Evolutionary conservation across 1,140 invertebrate genomes (phyloP).

Genomic region (Solenopsis fugax): DNA sequence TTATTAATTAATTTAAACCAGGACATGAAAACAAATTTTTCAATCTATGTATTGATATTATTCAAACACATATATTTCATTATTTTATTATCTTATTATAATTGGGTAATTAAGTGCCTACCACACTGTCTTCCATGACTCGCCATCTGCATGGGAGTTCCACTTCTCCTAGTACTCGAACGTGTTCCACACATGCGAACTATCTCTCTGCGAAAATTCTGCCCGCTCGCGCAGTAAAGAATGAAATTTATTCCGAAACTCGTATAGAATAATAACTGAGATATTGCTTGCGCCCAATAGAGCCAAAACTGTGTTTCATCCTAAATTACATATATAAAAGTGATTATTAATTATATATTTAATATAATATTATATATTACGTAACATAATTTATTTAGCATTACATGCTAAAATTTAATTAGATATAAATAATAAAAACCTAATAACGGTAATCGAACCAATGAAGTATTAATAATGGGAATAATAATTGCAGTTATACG

Average conservation of each 20-base stretch:
- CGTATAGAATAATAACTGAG: conserved; percentile 90
- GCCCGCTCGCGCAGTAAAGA: conserved; percentile 93
- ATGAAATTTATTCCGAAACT: conserved; percentile 96
- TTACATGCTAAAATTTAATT: not conserved
- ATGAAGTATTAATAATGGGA: not conserved
- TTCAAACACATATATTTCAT: not conserved
- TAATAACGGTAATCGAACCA: not conserved
- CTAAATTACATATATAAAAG: conserved; percentile 61
- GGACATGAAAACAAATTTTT: not conserved
- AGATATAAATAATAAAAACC: not conserved
- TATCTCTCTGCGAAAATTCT: conserved; percentile 91
- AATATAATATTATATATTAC: not conserved
- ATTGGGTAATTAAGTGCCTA: conserved; percentile 40
- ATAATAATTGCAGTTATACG: not conserved
- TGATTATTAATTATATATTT: conserved; percentile 17
- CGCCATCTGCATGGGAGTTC: conserved; percentile 39
- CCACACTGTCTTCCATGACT: conserved; percentile 66
- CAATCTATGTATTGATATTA: not conserved
- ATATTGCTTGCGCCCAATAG: conserved; percentile 87
- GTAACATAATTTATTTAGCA: not conserved
- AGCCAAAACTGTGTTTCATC: conserved; percentile 73
- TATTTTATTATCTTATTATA: not conserved
- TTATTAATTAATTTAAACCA: not conserved
- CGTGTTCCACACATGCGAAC: conserved; percentile 80
- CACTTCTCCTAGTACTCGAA: conserved; percentile 74